A percentile compares a stretch with the other conserved stretches of the same genome.
Evolutionary conservation across 2,797 vertebrate species (phyloP).

Genomic region (Xenentodon cancila): DNA sequence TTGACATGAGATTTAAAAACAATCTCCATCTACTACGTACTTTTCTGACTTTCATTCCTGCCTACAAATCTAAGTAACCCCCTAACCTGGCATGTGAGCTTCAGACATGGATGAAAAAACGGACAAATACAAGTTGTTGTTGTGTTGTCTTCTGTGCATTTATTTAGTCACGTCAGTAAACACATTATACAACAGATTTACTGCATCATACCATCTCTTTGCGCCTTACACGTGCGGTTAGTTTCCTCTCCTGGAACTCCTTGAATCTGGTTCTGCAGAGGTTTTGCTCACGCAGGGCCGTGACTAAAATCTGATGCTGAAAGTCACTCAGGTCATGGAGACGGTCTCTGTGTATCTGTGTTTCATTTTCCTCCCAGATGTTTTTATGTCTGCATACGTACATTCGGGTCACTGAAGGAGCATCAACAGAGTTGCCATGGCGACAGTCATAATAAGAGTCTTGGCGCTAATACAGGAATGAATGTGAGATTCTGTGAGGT

Average conservation of each 20-base stretch:
- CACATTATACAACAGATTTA: not conserved
- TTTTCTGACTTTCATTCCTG: too few relatives aligned
- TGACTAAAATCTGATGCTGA: slow-evolving; percentile 1
- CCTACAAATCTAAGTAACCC: too few relatives aligned
- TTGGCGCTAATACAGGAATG: slow-evolving; percentile 17
- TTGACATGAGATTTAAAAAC: too few relatives aligned
- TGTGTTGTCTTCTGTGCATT: too few relatives aligned
- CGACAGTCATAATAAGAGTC: slow-evolving; percentile 79
- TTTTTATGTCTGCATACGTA: slow-evolving; percentile 5
- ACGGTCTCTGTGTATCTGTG: slow-evolving; percentile 6
- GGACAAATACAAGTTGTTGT: too few relatives aligned
- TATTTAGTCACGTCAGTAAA: not conserved
- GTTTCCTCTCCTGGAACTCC: not conserved
- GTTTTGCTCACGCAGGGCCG: not conserved
- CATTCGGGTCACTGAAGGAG: slow-evolving; percentile 10
- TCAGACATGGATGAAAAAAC: too few relatives aligned
- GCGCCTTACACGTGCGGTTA: not conserved
- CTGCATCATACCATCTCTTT: not conserved
- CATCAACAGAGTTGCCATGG: slow-evolving; percentile 59
- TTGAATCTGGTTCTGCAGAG: not conserved
- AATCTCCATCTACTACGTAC: too few relatives aligned
- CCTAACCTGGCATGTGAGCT: too few relatives aligned
- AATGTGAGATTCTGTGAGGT: slow-evolving; percentile 63
- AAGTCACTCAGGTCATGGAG: too few relatives aligned
- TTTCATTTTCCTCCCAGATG: slow-evolving; percentile 18